A percentile compares a stretch with the other conserved stretches of the same genome.
Evolutionary conservation across 2,113 vertebrate species (phyloP).

Genomic region (Sminthopsis crassicaudata): DNA sequence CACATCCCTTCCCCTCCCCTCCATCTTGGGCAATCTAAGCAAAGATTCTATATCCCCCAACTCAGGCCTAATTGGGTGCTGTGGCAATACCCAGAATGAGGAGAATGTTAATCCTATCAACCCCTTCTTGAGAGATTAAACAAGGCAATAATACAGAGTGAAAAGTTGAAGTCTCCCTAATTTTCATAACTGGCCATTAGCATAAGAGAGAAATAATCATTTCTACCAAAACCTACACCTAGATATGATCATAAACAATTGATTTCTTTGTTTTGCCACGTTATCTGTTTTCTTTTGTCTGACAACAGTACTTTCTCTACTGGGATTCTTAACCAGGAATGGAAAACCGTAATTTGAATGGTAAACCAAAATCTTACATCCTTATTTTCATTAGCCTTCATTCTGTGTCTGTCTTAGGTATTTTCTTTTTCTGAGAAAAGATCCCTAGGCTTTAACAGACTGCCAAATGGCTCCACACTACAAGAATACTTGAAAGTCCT

Average conservation of each 20-base stretch:
- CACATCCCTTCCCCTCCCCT: too few relatives aligned
- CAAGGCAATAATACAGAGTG: neutral
- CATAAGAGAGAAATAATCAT: too few relatives aligned
- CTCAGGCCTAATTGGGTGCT: too few relatives aligned
- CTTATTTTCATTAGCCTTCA: neutral
- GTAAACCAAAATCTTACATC: neutral
- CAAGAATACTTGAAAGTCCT: neutral
- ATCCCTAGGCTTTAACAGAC: neutral
- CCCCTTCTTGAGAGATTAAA: neutral
- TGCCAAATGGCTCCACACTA: neutral
- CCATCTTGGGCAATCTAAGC: too few relatives aligned
- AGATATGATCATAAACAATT: neutral
- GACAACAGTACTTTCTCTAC: neutral
- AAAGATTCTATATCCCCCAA: too few relatives aligned
- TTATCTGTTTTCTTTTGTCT: neutral
- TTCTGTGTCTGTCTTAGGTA: neutral
- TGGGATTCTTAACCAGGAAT: neutral
- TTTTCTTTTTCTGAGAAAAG: neutral
- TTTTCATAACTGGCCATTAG: neutral
- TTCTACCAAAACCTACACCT: neutral
- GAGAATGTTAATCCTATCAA: neutral
- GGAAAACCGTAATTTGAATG: neutral
- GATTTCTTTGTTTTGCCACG: neutral
- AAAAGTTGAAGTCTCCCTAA: neutral
- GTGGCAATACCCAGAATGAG: neutral